Evolutionary conservation across 2,797 vertebrate genomes (phyloP).

Genomic region (Labroides dimidiatus): DNA sequence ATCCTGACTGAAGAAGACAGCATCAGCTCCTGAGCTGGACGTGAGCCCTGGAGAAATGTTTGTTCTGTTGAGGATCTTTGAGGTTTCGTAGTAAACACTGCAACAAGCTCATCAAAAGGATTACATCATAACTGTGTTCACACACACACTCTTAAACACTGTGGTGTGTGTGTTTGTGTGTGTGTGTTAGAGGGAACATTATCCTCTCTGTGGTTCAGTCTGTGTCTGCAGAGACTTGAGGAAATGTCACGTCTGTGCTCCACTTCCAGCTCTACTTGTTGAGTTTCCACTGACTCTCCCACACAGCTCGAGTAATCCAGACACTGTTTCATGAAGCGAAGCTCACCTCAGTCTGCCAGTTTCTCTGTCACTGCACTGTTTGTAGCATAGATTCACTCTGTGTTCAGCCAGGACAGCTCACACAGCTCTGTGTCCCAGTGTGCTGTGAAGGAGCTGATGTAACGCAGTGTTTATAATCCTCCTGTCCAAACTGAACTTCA

Average conservation of each 20-base stretch:
- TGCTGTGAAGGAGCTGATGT: background rate
- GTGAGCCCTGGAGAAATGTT: constrained; percentile 7
- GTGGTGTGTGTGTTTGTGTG: constrained; percentile 5
- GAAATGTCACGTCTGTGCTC: constrained; percentile 12
- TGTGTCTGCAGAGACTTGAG: background rate
- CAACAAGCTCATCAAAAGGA: constrained; percentile 6
- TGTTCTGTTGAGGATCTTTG: background rate
- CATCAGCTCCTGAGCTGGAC: background rate
- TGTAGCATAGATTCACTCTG: background rate
- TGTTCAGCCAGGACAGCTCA: constrained; percentile 8
- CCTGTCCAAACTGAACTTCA: constrained; percentile 32
- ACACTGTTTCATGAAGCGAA: too few relatives aligned
- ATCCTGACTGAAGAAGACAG: background rate
- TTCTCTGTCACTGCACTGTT: background rate
- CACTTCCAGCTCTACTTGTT: background rate
- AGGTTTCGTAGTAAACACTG: background rate
- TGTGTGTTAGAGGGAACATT: too few relatives aligned
- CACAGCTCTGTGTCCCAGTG: background rate
- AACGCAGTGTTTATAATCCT: background rate
- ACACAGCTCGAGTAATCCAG: background rate
- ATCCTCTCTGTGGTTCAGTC: background rate
- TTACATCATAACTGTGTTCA: background rate
- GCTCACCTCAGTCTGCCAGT: too few relatives aligned
- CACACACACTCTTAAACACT: background rate
- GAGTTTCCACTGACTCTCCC: constrained; percentile 51